A percentile compares a stretch with the other conserved stretches of the same genome.
phyloP scores from a whole-genome alignment of 2,888 invertebrate species.

The Stegana nigrithorax region DNA sequence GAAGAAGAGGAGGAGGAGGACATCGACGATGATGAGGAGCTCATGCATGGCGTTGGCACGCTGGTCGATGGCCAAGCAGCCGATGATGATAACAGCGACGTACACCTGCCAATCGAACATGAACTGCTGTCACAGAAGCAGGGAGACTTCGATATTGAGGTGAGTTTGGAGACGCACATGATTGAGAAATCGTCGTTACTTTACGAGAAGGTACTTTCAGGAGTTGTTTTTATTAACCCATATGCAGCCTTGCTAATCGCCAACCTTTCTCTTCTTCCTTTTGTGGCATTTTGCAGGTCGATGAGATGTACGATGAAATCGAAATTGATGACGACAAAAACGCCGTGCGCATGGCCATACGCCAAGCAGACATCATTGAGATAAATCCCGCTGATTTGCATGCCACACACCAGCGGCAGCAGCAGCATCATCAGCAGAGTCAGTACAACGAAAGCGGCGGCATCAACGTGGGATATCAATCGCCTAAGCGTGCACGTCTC shows the following conservation, averaged over 20 bases:
- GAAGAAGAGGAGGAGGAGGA: slow-evolving; percentile 41
- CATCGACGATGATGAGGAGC: too few species aligned
- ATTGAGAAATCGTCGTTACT: slow-evolving; percentile 29
- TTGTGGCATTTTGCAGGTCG: slow-evolving; percentile 69
- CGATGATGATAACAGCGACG: slow-evolving; percentile 7
- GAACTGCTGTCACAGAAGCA: slow-evolving; percentile 57
- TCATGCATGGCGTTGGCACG: slow-evolving; percentile 37
- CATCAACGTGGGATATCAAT: slow-evolving; percentile 67
- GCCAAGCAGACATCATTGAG: slow-evolving; percentile 71
- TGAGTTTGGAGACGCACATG: slow-evolving; percentile 43
- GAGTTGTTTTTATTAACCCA: background rate
- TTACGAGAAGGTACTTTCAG: slow-evolving; percentile 35
- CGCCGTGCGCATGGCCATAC: slow-evolving; percentile 52
- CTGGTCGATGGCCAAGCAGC: slow-evolving; percentile 26
- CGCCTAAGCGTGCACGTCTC: slow-evolving; percentile 64
- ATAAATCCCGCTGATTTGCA: slow-evolving; percentile 70
- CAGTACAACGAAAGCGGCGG: slow-evolving; percentile 50
- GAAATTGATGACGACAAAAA: slow-evolving; percentile 75
- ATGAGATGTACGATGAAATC: slow-evolving; percentile 79
- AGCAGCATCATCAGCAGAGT: slow-evolving; percentile 67
- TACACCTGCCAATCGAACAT: slow-evolving; percentile 40
- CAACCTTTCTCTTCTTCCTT: background rate
- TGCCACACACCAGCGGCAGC: slow-evolving; percentile 43
- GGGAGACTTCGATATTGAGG: slow-evolving; percentile 75
- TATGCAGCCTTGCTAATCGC: background rate